Base-by-base conservation (phyloP, 2,113 vertebrate genomes). In the Pogonocichla stellata region DNA sequence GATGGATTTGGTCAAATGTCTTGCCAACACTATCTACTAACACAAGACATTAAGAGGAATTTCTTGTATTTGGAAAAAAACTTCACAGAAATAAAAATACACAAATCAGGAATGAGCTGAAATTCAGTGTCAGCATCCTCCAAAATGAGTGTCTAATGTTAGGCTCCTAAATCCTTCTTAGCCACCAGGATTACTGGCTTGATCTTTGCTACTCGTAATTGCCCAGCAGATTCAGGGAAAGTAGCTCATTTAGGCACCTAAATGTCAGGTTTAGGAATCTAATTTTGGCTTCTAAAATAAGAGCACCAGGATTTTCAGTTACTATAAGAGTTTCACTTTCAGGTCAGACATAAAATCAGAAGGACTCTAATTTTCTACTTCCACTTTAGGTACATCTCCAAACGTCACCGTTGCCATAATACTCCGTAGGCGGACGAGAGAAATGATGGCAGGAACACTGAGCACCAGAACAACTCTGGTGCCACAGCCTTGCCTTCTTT, bases 81-180 rank as follows among this genome's bases (percentile, higher is more conserved):
- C 7, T 14, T 51, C 19, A 36, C 22, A 48, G 65, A 95, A 95
- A 70, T 45, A 78, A 45, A 87, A 85, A 43, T 19, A 60, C 3
- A 22, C 28, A 85, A 51, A 65, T 80, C 69, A 70, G 64, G 57
- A 95, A 74, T 14, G 17, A 66, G 24, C 51, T 90, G 84, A 87
- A 95, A 79, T 9, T 79, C 78, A 65, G 19, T 0, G 1, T 72
- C 70, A 91, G 36, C 40, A 34, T 43, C n/a, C 43, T 81, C 91
- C 69, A 87, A 57, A 79, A 42, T 13, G 19, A 19, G 14, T 77
- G 56, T 36, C 61, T 93, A 95, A 89, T 85, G 77, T 72, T 28
- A 95, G 91, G 42, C 45, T 95, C 73, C 66, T 85, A 90, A 92
- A 86, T 54, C 80, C 29, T 77, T 90, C 92, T 88, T 83, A 92